Base-by-base conservation (phyloP, 1,140 invertebrate species). In the Cydia splendana region DNA sequence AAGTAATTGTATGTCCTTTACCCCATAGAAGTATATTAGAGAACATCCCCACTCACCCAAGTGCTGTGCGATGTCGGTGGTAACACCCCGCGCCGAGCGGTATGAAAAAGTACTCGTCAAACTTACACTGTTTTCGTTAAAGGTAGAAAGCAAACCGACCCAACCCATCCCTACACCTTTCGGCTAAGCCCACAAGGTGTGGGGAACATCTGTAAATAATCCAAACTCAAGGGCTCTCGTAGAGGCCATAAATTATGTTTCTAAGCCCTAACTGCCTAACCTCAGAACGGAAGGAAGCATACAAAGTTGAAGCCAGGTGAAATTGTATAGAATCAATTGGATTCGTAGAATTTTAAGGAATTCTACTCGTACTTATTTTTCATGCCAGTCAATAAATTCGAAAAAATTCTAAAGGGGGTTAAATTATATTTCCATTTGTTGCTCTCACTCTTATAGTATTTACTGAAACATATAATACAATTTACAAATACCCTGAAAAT, bases 161-260 rank as follows among this genome's bases (percentile, higher is more conserved):
- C 34, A 71, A 71, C 67, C 67, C 34, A 71, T 9, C 30, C 6
- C 42, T 53, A 28, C 73, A 57, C 73, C 73, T 51, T 51, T 74
- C 42, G 73, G 28, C 45, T 57, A 51, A 74, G 12, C 48, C 51
- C 45, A 48, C 15, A 82, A 83, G 80, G 81, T 83, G 81, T 76
- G 48, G 62, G 5, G 15, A 75, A 71, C 81, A 83, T 83, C 80
- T 83, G 80, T 81, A 76, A 77, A 77, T 83, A 83, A 83, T 83
- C 81, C 81, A 12, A 71, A 71, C 67, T 71, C 67, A 71, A 71
- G 67, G 34, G 34, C 67, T 71, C 67, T 71, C 30, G 67, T 71
- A 71, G 34, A 34, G 34, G 67, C 30, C 67, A 71, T 71, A 71
- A 71, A 71, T 71, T 71, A 71, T 45, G 67, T 71, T 20, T 71